Base-by-base conservation (phyloP, 2,797 vertebrate genomes). In the Austrolebias charrua region DNA sequence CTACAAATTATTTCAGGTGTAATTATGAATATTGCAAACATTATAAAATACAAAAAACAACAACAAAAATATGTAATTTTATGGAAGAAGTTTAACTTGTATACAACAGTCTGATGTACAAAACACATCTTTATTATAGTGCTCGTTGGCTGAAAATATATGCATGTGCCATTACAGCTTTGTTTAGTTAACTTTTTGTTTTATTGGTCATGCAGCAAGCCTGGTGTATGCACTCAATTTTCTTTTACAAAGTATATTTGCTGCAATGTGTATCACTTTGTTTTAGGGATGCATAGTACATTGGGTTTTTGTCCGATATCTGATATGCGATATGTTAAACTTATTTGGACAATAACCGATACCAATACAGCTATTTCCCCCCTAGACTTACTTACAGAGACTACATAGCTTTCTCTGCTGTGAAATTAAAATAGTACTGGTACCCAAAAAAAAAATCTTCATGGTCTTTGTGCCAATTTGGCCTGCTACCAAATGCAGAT, bases 1-100 rank as follows among this genome's bases (percentile, higher is more conserved):
- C 29, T n/a, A 6, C 40, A 50, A 45, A 52, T 40, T 31, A 52
- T 40, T 31, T 14, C 7, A 20, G 45, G 19, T 24, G 24, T 44
- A 55, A 43, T 44, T 43, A 55, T 44, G 20, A 55, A 24, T 24
- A 20, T 13, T 62, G 15, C 20, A 20, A 29, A 15, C 44, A 64
- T 49, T 45, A 19, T 20, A 35, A 8, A 35, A n/a, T 49, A 43
- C 46, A 38, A 40, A 38, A 4, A 61, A 52, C 20, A 56, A 46
- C 47, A 46, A 10, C 46, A 33, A 16, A 20, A 43, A 57, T 56
- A 5, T 31, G 24, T 3, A 35, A 6, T 38, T 16, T 43, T 4
- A 38, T 57, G 15, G 8, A 2, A 16, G 28, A 47, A n/a, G 14
- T 24, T 9, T 19, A 7, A 31, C 6, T 42, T 6, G 31, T 42